Evolutionary conservation across 2,113 vertebrate genomes (phyloP).

Genomic region (Tricholaema leucomelas): DNA sequence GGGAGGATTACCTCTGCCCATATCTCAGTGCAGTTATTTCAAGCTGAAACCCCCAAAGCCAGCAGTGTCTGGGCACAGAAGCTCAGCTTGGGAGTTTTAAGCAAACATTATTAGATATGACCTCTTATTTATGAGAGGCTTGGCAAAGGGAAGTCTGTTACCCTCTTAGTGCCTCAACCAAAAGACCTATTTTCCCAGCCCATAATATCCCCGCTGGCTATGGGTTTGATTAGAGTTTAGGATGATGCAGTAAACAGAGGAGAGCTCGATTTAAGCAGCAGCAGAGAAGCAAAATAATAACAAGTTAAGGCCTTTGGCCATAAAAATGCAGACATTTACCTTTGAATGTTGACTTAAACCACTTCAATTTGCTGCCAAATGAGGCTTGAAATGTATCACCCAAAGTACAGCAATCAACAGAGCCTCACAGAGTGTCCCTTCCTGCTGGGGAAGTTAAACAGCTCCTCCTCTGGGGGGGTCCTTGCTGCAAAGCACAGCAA

Average conservation of each 20-base stretch:
- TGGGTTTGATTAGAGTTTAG: slow-evolving; percentile 63
- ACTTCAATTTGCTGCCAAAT: slow-evolving; percentile 70
- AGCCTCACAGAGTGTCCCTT: slow-evolving; percentile 40
- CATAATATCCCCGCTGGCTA: neutral
- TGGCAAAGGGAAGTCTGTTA: neutral
- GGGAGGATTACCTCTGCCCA: slow-evolving; percentile 51
- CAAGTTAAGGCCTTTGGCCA: slow-evolving; percentile 37
- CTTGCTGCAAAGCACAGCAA: neutral
- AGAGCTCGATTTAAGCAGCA: slow-evolving; percentile 61
- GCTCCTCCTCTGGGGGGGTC: neutral
- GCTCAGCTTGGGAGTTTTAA: slow-evolving; percentile 69
- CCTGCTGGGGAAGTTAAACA: neutral
- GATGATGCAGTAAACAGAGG: slow-evolving; percentile 57
- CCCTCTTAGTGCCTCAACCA: slow-evolving; percentile 15
- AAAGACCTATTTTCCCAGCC: slow-evolving; percentile 42
- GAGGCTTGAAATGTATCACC: slow-evolving; percentile 72
- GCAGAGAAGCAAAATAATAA: slow-evolving; percentile 67
- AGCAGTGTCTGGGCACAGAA: slow-evolving; percentile 27
- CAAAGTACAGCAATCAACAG: slow-evolving; percentile 37
- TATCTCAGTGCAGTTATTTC: slow-evolving; percentile 16
- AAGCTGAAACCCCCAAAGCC: slow-evolving; percentile 43
- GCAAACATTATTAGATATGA: slow-evolving; percentile 65
- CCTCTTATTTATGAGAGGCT: slow-evolving; percentile 64
- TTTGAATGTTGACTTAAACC: slow-evolving; percentile 72
- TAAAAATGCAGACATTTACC: slow-evolving; percentile 71